Evolutionary conservation across 1,140 invertebrate genomes (phyloP).

Genomic region (Anastrepha obliqua): DNA sequence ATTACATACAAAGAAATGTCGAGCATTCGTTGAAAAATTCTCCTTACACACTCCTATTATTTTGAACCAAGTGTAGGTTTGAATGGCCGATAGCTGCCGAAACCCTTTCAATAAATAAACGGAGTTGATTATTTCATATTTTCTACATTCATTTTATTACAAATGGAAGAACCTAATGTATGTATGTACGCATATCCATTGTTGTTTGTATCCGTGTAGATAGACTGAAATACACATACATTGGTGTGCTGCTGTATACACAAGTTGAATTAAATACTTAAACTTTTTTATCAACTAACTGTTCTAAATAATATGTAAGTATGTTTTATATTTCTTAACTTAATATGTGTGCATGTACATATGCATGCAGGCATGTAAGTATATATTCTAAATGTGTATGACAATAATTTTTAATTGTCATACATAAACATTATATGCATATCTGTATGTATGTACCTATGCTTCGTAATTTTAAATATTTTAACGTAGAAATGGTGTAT

Average conservation of each 20-base stretch:
- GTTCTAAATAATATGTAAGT: background rate
- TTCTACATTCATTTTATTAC: constrained; percentile 16
- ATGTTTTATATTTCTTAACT: background rate
- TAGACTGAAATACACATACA: background rate
- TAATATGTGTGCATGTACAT: background rate
- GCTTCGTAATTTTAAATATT: background rate
- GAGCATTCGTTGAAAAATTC: too few species aligned
- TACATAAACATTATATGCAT: background rate
- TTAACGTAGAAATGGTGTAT: background rate
- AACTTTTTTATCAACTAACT: background rate
- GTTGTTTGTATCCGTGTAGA: background rate
- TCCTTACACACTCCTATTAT: too few species aligned
- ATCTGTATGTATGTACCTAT: too few species aligned
- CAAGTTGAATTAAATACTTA: too few species aligned
- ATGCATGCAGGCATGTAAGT: background rate
- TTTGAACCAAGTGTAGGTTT: too few species aligned
- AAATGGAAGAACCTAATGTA: constrained; percentile 40
- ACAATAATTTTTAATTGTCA: background rate
- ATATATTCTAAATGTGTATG: background rate
- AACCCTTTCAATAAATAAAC: too few species aligned
- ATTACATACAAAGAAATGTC: too few species aligned
- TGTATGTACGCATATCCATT: background rate
- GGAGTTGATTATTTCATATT: background rate
- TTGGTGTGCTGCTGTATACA: too few species aligned
- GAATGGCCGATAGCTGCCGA: too few species aligned